Conservation (phyloP, 53 echinoderm and acorn worm genomes). For the Pentamera pediparva region DNA sequence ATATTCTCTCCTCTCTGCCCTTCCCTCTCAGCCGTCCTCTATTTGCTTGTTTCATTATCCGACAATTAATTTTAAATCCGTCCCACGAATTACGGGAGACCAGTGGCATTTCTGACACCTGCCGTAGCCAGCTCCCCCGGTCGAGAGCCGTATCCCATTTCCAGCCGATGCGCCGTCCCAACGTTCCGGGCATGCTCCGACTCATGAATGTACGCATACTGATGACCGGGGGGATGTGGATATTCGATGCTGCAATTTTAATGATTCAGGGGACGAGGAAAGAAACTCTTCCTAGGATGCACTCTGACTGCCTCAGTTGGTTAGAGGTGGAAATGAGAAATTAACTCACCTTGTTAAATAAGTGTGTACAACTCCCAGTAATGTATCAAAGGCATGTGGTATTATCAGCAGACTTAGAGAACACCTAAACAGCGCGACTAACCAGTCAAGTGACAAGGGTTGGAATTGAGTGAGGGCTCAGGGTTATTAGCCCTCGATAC, state of each 20-base stretch:
- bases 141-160: slow-evolving; percentile 23
- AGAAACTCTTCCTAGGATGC: no score
- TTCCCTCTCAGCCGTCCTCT: neutral
- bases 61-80: slow-evolving; percentile 30
- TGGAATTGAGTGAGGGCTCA: no score
- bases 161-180: slow-evolving; percentile 6
- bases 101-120: slow-evolving; percentile 34
- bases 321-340: no score
- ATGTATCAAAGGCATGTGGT: no score
- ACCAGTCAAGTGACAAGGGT: no score
- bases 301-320: no score
- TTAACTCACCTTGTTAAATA: no score
- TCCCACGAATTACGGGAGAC: slow-evolving; percentile 18
- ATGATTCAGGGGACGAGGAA: slow-evolving; percentile 34
- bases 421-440: no score
- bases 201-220: slow-evolving; percentile 34
- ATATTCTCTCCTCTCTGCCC: no score
- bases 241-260: slow-evolving; percentile 34
- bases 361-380: no score
- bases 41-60: slow-evolving; percentile 28
- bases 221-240: slow-evolving; percentile 30
- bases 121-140: slow-evolving; percentile 19
- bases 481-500: no score
- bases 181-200: slow-evolving; percentile 22
- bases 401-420: no score